Base-by-base conservation (phyloP, 2,113 vertebrate genomes). In the Sclerurus mexicanus region DNA sequence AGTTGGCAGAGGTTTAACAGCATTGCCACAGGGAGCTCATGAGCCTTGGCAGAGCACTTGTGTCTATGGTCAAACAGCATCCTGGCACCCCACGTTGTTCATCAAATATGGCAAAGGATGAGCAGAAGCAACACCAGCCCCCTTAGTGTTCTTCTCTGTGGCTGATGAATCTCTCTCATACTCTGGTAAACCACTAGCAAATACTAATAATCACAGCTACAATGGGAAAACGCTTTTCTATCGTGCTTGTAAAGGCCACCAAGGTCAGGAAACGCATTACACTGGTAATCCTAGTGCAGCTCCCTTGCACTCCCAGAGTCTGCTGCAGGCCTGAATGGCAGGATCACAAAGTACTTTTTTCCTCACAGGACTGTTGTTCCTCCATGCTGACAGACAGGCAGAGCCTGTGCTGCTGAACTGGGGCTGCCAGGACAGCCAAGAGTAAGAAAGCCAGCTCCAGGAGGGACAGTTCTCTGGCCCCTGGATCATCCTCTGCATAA, bases 21-120 rank as follows among this genome's bases (percentile, higher is more conserved):
- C 44, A 13, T 2, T 1, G 2, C 28, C 49, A 4, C 0, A 1
- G 28, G 14, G 30, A 23, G 1, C 1, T 55, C 6, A 4, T 63
- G 37, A 44, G 44, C 24, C 10, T 44, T 52, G 72, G 67, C 68
- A 80, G 8, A 52, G 44, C 49, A 25, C 37, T 6, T 6, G 4
- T 44, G 35, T 19, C 27, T 15, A 17, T 3, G 33, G 59, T n/a
- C 50, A 46, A 42, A 66, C 40, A 42, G 39, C 59, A 27, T 7
- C 40, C 63, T 17, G 28, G 31, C 25, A 69, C 15, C 20, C 35
- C 22, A 2, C 3, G 0, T 0, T 35, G 31, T 22, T 40, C 58
- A 46, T 44, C 67, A 53, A 66, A 40, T 5, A 37, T 0, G 3
- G 60, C 68, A 52, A 47, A 85, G 58, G 27, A 63, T 9, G 15